Evolutionary conservation across 2,888 invertebrate genomes (phyloP).

Genomic region (Lasius platythorax): DNA sequence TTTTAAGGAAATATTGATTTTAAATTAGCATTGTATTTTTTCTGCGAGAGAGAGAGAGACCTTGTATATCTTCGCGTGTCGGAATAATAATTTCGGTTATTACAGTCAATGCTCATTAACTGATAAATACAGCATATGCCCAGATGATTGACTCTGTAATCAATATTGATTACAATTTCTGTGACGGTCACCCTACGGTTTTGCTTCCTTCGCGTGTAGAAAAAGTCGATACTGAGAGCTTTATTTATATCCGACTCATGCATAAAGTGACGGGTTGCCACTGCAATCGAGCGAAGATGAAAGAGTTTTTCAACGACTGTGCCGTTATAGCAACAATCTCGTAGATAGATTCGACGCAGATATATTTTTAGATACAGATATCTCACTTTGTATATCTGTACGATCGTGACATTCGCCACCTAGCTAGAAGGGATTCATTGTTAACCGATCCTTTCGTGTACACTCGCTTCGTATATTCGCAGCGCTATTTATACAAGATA

Average conservation of each 20-base stretch:
- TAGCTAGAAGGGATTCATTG: constrained; percentile 14
- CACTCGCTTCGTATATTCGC: neutral
- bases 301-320: constrained; percentile 11
- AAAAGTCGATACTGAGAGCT: constrained; percentile 76
- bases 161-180: constrained; percentile 76
- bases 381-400: neutral
- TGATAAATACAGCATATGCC: constrained; percentile 36
- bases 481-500: constrained; percentile 37
- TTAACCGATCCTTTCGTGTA: neutral
- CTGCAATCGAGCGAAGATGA: constrained; percentile 41
- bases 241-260: constrained; percentile 73
- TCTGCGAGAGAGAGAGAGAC: neutral
- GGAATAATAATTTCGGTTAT: constrained; percentile 38
- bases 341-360: neutral
- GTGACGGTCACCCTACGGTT: constrained; percentile 73
- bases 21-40: neutral
- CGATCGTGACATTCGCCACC: constrained; percentile 24
- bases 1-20: neutral
- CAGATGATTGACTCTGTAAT: constrained; percentile 67
- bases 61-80: neutral
- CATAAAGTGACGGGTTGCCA: constrained; percentile 40
- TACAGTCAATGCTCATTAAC: constrained; percentile 36
- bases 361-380: neutral
- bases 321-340: neutral
- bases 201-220: constrained; percentile 58